Evolutionary conservation across 2,888 invertebrate genomes (phyloP).

Genomic region (Furcula furcula): DNA sequence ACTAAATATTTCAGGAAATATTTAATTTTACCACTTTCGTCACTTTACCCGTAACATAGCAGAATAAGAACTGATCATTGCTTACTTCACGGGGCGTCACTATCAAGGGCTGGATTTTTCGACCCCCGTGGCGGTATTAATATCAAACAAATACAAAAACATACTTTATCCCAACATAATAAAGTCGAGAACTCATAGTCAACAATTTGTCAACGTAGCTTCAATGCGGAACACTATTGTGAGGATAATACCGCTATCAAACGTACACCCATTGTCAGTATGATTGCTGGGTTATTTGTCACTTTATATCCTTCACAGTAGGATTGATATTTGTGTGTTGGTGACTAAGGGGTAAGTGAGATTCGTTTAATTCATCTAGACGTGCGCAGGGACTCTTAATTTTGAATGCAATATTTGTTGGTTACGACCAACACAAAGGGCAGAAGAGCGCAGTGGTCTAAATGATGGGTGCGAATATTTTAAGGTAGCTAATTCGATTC

Average conservation of each 20-base stretch:
- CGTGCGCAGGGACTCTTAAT: conserved; percentile 74
- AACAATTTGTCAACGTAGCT: conserved; percentile 65
- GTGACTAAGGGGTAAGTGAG: conserved; percentile 70
- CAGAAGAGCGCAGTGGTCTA: too few species aligned
- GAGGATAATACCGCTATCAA: conserved; percentile 77
- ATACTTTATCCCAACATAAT: conserved; percentile 38
- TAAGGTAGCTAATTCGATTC: too few species aligned
- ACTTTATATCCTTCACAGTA: conserved; percentile 23
- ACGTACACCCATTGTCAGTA: conserved; percentile 65
- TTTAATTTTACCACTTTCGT: conserved; percentile 3
- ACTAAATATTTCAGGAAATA: too few species aligned
- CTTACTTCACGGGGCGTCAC: conserved; percentile 80
- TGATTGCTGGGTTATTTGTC: conserved; percentile 14
- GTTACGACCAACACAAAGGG: conserved; percentile 15
- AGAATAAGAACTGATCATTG: conserved; percentile 75
- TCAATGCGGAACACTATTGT: conserved; percentile 77
- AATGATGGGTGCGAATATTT: too few species aligned
- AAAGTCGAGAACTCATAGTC: conserved; percentile 38
- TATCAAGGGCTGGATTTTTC: conserved; percentile 71
- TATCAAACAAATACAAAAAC: conserved; percentile 31
- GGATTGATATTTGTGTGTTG: conserved; percentile 29
- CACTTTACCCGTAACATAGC: conserved; percentile 46
- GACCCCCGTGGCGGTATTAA: conserved; percentile 75
- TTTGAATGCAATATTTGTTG: conserved; percentile 54
- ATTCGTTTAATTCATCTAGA: conserved; percentile 77